Percentiles rank a stretch among this genome's conserved stretches.
Conservation (phyloP, 2,113 vertebrate species). For the Tonatia bakeri region DNA sequence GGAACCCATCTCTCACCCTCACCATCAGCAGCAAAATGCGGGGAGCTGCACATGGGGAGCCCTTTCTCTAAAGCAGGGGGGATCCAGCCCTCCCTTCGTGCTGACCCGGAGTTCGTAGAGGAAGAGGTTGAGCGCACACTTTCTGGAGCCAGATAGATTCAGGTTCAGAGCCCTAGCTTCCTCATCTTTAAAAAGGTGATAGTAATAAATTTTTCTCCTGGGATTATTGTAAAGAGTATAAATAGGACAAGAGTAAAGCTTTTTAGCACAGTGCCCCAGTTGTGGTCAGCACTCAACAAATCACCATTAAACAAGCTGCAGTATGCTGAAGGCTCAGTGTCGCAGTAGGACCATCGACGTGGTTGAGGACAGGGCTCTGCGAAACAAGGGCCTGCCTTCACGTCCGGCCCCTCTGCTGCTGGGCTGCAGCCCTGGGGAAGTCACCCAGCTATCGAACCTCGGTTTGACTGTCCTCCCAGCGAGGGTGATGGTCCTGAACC, state of each 20-base stretch:
- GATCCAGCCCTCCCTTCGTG: neutral
- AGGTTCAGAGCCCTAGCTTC: neutral
- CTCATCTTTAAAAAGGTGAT: neutral
- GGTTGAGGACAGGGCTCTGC: neutral
- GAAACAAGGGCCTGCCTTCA: neutral
- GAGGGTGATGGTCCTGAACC: neutral
- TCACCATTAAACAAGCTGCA: neutral
- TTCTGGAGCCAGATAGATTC: neutral
- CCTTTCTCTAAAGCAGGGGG: neutral
- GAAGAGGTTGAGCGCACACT: neutral
- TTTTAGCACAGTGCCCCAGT: neutral
- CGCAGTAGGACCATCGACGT: neutral
- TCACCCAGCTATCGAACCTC: neutral
- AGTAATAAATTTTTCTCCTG: neutral
- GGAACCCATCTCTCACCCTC: neutral
- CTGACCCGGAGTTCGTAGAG: neutral
- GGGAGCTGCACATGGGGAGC: neutral
- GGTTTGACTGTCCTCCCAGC: neutral
- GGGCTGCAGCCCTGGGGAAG: neutral
- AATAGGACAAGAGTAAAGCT: neutral
- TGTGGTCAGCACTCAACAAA: neutral
- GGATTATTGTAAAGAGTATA: neutral
- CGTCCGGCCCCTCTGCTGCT: neutral
- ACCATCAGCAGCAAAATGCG: fast-evolving
- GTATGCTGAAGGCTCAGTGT: neutral